phyloP scores from a whole-genome alignment of 30 jellyfish, hydroid and myxozoan species.

The Turritopsis dohrnii region DNA sequence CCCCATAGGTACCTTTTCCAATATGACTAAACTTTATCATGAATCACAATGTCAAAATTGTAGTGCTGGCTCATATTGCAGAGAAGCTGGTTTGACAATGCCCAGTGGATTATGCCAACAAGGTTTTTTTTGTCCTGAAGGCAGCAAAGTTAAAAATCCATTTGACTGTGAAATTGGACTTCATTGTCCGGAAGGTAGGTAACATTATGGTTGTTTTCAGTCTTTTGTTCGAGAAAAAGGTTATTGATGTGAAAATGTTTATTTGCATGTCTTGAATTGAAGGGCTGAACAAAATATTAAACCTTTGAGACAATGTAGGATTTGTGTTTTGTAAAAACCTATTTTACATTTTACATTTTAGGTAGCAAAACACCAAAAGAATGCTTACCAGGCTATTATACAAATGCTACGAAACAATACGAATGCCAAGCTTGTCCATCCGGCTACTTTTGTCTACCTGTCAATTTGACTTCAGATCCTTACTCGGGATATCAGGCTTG shows the following conservation, averaged over 20 bases:
- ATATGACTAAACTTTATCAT: conserved; percentile 46
- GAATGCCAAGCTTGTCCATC: conserved; percentile 74
- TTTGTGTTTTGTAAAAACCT: not conserved
- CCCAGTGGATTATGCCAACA: conserved; percentile 86
- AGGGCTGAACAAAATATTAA: not conserved
- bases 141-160: conserved; percentile 60
- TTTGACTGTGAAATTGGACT: conserved; percentile 84
- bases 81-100: conserved; percentile 66
- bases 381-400: conserved; percentile 77
- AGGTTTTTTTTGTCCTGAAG: conserved; percentile 94
- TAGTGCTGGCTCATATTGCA: conserved; percentile 73
- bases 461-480: conserved; percentile 68
- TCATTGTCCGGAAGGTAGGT: conserved; percentile 89
- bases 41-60: conserved; percentile 72
- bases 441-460: conserved; percentile 88
- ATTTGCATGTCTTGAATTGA: too few species aligned
- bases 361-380: conserved; percentile 84
- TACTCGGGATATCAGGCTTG: conserved; percentile 74
- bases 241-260: too few species aligned
- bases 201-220: not conserved
- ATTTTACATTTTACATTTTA: not conserved
- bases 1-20: conserved; percentile 83
- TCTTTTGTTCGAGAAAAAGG: not conserved
- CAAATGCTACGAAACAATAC: conserved; percentile 72
- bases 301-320: not conserved